These are phyloP conservation scores for Threskiornis aethiopicus DNA, from an alignment of 2,797 vertebrate genomes.

Conservation along the genomic window DNA sequence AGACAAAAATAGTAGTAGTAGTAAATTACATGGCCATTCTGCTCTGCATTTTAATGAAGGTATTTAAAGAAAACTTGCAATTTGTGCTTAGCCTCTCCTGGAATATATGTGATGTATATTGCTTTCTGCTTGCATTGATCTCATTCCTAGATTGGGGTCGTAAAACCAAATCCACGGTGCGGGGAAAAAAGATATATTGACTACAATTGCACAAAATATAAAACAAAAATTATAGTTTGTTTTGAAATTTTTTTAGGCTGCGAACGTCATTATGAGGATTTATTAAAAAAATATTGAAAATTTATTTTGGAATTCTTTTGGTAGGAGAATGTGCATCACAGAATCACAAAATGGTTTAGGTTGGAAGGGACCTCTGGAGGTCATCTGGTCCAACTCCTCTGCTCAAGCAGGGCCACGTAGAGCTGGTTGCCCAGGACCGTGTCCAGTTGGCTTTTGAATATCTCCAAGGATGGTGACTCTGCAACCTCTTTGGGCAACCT, in stretches of 20 bases:
- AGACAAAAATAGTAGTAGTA: background rate
- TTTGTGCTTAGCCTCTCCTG: background rate
- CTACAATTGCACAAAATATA: background rate
- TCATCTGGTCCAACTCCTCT: background rate
- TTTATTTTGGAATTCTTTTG: background rate
- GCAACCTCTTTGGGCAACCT: background rate
- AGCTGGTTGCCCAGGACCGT: background rate
- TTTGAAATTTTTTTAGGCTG: background rate
- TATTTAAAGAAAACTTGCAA: background rate
- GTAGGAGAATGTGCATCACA: background rate
- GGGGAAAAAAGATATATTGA: background rate
- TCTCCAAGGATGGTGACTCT: background rate
- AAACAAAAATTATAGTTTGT: background rate
- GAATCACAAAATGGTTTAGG: background rate
- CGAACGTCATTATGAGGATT: background rate
- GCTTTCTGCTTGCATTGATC: background rate
- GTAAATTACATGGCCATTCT: background rate
- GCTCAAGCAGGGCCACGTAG: background rate
- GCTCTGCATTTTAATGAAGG: background rate
- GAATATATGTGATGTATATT: background rate
- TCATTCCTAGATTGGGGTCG: background rate
- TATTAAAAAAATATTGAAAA: background rate
- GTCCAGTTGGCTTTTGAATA: background rate
- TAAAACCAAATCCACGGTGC: background rate
- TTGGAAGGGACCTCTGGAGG: background rate